Evolutionary conservation across 2,797 vertebrate species (phyloP), one percentile per base, ranked within the genome.

Genomic region (Holocentrus rufus): DNA sequence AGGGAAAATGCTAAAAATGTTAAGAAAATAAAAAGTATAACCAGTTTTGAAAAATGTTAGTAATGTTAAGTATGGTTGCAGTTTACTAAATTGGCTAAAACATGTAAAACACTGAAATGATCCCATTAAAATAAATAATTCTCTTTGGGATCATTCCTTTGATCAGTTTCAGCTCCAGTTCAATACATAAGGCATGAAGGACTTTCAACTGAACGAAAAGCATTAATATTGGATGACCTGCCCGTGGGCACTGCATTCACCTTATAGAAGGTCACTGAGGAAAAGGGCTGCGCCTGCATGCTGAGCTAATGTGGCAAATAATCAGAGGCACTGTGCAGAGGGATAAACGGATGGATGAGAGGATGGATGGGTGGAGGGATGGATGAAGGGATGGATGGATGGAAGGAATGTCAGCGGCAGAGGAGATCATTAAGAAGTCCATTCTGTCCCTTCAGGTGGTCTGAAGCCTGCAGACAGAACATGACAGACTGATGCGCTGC

Each of bases 221-320:
- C 30, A 54, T 56, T 39, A 59, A 69, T 73, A 67, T 76, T 55
- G 14, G 52, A 71, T 61, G 49, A 61, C 34, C 14, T 71, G 15
- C 59, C 58, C 52, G 6, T 20, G 18, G 47, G 47, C 22, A 25
- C 30, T 36, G 1, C 50, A 69, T 47, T 57, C 18, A 44, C 62
- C 62, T 53, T 65, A 34, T 22, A 30, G 47, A 34, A 52, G 62
- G 20, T 52, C 62, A 34, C 22, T 53, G 3, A 7, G 22, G 8
- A 36, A 52, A 58, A 63, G 4, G 30, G 1, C 7, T 9, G 25
- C 30, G 66, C 2, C 57, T n/a, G 31, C 23, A 74, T 54, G 14
- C 46, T n/a, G 46, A n/a, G 46, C 25, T 50, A 64, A 64, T 52
- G n/a, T 18, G 50, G 49, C 46, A 64, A 20, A 52, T 64, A 52